Percentiles rank a stretch among this genome's conserved stretches.
Conservation (phyloP, 2,113 vertebrate species). For the Vulpes ferrilata region DNA sequence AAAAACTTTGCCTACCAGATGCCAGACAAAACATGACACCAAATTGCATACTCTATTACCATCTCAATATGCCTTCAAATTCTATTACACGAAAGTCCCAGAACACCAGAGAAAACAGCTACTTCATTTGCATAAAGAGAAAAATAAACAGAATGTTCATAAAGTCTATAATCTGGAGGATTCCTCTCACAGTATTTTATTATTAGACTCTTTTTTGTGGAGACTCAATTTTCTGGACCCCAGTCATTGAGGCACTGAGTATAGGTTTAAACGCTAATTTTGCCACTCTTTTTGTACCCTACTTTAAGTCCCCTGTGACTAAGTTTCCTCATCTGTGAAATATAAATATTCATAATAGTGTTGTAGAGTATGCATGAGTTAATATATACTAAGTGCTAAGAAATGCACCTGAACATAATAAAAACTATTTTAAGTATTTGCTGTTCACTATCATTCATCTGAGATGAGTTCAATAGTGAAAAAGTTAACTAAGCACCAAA, state of each 20-base stretch:
- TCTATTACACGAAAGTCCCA: neutral
- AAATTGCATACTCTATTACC: constrained; percentile 33
- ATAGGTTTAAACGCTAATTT: neutral
- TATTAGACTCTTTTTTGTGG: neutral
- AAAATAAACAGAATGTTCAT: neutral
- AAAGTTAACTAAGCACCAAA: neutral
- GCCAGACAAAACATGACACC: constrained; percentile 15
- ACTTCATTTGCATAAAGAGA: neutral
- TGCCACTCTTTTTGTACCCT: neutral
- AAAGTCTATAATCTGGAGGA: neutral
- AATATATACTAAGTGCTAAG: neutral
- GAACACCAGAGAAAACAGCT: neutral
- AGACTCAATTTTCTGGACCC: constrained; percentile 50
- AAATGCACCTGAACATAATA: neutral
- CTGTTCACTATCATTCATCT: neutral
- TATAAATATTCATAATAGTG: neutral
- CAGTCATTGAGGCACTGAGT: neutral
- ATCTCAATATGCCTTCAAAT: constrained; percentile 17
- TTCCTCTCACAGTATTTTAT: neutral
- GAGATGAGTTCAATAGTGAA: constrained; percentile 34
- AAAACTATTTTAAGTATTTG: neutral
- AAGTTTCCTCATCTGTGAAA: constrained; percentile 17
- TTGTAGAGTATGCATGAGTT: neutral
- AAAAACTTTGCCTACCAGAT: constrained; percentile 43
- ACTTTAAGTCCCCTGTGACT: neutral